Evolutionary conservation across 2,888 invertebrate genomes (phyloP).

Genomic region (Terebella lapidaria): DNA sequence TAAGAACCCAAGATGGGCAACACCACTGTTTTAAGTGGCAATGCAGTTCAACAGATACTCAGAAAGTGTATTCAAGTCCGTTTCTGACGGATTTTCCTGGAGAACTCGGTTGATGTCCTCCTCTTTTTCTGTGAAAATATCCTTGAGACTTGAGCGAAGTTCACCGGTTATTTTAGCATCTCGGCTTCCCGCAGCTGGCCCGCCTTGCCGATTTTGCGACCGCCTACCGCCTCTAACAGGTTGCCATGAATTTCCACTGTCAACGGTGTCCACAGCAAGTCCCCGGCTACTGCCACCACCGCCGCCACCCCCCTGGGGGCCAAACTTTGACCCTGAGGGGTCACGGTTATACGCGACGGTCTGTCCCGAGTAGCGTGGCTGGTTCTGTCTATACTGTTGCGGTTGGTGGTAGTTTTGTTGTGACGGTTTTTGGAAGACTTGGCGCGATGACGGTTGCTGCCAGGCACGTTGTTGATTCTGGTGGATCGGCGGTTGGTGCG

Average conservation of each 20-base stretch:
- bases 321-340: background rate
- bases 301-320: background rate
- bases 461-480: no score
- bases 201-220: background rate
- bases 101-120: background rate
- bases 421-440: no score
- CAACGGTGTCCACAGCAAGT: background rate
- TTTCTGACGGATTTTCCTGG: background rate
- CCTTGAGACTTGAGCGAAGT: background rate
- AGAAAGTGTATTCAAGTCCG: background rate
- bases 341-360: no score
- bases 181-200: background rate
- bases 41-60: background rate
- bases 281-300: background rate
- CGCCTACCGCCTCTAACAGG: background rate
- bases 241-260: no score
- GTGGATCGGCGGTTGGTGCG: no score
- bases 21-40: no score
- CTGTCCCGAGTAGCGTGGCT: no score
- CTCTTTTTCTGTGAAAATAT: background rate
- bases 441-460: no score
- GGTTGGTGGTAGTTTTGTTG: background rate
- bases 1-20: no score
- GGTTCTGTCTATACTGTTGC: background rate
- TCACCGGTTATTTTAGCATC: background rate